Evolutionary conservation across 2,113 vertebrate species (phyloP), one percentile per base, ranked within the genome.

Genomic region (Sorex araneus): DNA sequence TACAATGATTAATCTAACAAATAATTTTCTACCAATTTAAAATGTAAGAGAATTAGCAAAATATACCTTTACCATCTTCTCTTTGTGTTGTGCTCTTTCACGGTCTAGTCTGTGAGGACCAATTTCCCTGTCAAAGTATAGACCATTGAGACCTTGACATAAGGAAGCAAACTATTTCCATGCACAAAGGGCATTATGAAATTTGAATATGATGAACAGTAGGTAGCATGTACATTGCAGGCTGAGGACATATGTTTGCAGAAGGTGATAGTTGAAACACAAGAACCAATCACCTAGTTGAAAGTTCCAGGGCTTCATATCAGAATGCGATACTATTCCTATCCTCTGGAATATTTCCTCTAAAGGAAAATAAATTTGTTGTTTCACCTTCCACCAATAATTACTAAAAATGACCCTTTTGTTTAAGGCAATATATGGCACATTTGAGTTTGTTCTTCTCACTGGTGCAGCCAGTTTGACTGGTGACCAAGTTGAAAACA

Each of bases 21-120:
- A 43, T 34, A 8, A 11, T 85, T 77, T 82, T 78, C 1, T 15
- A 50, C 10, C 50, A 66, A 10, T 36, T 80, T 57, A 63, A 92
- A 87, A 57, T 79, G 60, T 73, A 19, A 87, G 80, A 64, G 28
- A 36, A 87, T 71, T 43, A 54, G 3, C 78, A 71, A 30, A 54
- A 73, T 45, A 69, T 23, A 84, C 36, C 67, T 23, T 87, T n/a
- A 47, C 27, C 32, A 27, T 90, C 60, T 94, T 87, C 11, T 54
- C 12, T n/a, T 74, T 75, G 32, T 32, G 40, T 25, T 63, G 7
- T 16, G 25, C 50, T 25, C 21, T 60, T 60, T 60, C 57, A 60
- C 21, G 23, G 18, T 60, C 57, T 60, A 21, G 19, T 60, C 19
- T 60, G 57, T 57, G 19, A 3, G 57, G 57, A 60, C 57, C 57